phyloP scores from a whole-genome alignment of 2,113 vertebrate species.

The Perca schrenkii region DNA sequence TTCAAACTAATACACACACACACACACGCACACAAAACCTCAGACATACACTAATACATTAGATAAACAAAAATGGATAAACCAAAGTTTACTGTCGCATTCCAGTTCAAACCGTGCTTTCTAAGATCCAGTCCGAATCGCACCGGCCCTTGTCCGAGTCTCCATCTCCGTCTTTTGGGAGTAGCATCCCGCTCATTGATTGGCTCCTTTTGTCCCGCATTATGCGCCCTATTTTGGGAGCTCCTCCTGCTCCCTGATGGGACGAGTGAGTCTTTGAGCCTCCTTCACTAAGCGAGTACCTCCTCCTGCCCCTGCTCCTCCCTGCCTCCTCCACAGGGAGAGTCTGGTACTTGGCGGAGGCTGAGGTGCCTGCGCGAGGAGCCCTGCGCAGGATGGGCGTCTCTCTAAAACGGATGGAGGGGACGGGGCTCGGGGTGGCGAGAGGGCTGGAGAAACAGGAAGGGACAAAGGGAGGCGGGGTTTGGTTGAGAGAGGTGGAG shows the following conservation, averaged over 20 bases:
- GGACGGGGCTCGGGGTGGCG: slow-evolving; percentile 53
- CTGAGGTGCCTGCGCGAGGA: slow-evolving; percentile 46
- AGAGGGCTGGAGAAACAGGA: slow-evolving; percentile 40
- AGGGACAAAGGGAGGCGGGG: slow-evolving; percentile 36
- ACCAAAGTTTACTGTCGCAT: slow-evolving; percentile 42
- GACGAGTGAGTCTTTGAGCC: slow-evolving; percentile 68
- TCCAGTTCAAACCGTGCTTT: slow-evolving; percentile 91
- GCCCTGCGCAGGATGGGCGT: slow-evolving; percentile 76
- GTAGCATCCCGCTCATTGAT: slow-evolving; percentile 92
- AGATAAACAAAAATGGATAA: slow-evolving; percentile 48
- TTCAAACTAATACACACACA: slow-evolving; percentile 48
- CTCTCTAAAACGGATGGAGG: slow-evolving; percentile 69
- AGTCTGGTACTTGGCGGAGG: slow-evolving; percentile 79
- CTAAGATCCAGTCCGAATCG: slow-evolving; percentile 94
- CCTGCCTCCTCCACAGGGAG: slow-evolving; percentile 81
- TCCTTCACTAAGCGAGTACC: slow-evolving; percentile 90
- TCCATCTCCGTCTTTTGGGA: slow-evolving; percentile 78
- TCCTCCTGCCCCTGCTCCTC: slow-evolving; percentile 85
- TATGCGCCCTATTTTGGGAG: slow-evolving; percentile 76
- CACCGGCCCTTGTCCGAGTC: slow-evolving; percentile 85
- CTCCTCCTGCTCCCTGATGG: slow-evolving; percentile 79
- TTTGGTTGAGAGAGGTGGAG: slow-evolving; percentile 91
- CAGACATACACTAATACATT: slow-evolving; percentile 49
- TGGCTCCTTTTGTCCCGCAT: slow-evolving; percentile 90
- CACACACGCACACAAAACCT: slow-evolving; percentile 34